phyloP scores from a whole-genome alignment of 92 coral and sea anemone species.

The Metridium senile region DNA sequence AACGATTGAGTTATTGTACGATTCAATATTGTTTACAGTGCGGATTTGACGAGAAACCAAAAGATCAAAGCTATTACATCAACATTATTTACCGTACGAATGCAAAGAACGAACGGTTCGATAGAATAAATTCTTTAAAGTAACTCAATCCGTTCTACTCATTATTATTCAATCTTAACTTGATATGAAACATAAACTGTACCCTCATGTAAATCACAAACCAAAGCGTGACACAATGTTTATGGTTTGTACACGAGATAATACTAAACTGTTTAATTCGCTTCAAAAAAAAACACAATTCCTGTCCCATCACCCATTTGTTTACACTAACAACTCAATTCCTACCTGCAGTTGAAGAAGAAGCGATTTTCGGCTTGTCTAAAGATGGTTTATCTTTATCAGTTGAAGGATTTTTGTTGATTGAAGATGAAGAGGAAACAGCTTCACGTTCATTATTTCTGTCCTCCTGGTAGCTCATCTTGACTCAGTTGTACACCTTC shows the following conservation, averaged over 20 bases:
- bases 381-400: slow-evolving; percentile 72
- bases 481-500: slow-evolving; percentile 12
- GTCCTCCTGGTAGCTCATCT: slow-evolving; percentile 90
- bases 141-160: slow-evolving; percentile 7
- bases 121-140: not conserved
- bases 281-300: too few relatives aligned
- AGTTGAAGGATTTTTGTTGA: slow-evolving; percentile 24
- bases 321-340: not conserved
- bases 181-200: not conserved
- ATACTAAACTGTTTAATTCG: too few relatives aligned
- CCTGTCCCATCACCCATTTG: too few relatives aligned
- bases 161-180: not conserved
- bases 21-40: too few relatives aligned
- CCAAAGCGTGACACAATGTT: not conserved
- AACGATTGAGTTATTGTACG: too few relatives aligned
- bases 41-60: not conserved
- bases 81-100: not conserved
- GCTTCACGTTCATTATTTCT: slow-evolving; percentile 91
- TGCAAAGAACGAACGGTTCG: not conserved
- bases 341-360: slow-evolving; percentile 15
- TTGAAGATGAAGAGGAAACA: slow-evolving; percentile 60
- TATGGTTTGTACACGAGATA: too few relatives aligned
- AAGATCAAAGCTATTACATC: not conserved
- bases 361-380: slow-evolving; percentile 62
- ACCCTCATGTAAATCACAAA: not conserved